Percentiles rank a stretch among this genome's conserved stretches.
These are phyloP conservation scores for Anadara kagoshimensis DNA, from an alignment of 1,140 invertebrate species.

Conservation along the genomic window DNA sequence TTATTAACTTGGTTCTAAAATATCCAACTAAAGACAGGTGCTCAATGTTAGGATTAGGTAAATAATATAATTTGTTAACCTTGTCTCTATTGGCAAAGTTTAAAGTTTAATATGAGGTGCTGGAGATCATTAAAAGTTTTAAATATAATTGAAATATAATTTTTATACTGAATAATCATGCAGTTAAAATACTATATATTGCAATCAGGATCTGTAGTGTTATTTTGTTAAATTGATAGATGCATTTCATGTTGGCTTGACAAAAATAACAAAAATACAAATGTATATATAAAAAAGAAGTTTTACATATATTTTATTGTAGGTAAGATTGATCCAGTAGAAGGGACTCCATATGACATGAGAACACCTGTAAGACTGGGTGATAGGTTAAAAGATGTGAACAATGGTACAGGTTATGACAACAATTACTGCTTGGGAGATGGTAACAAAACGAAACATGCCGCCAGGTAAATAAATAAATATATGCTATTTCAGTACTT, in stretches of 20 bases:
- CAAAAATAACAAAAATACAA: background rate
- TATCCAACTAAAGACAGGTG: too few species aligned
- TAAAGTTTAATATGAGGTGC: too few species aligned
- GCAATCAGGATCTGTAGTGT: background rate
- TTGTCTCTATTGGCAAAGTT: too few species aligned
- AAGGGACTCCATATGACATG: constrained; percentile 83
- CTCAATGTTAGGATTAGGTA: too few species aligned
- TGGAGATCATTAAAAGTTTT: too few species aligned
- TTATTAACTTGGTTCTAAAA: too few species aligned
- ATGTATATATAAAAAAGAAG: background rate
- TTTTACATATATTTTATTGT: constrained; percentile 48
- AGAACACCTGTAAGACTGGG: constrained; percentile 77
- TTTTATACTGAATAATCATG: background rate
- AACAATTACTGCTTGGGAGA: constrained; percentile 83
- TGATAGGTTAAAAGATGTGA: constrained; percentile 54
- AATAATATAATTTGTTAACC: too few species aligned
- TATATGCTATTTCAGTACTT: too few species aligned
- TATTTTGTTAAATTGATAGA: background rate
- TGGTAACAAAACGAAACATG: constrained; percentile 49
- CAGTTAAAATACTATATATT: background rate
- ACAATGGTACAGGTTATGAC: constrained; percentile 80
- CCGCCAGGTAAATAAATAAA: constrained; percentile 61
- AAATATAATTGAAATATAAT: too few species aligned
- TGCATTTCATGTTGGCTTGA: background rate
- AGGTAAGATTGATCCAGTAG: constrained; percentile 81